phyloP scores from a whole-genome alignment of 2,888 invertebrate genomes.

The Heliconius ismenius region DNA sequence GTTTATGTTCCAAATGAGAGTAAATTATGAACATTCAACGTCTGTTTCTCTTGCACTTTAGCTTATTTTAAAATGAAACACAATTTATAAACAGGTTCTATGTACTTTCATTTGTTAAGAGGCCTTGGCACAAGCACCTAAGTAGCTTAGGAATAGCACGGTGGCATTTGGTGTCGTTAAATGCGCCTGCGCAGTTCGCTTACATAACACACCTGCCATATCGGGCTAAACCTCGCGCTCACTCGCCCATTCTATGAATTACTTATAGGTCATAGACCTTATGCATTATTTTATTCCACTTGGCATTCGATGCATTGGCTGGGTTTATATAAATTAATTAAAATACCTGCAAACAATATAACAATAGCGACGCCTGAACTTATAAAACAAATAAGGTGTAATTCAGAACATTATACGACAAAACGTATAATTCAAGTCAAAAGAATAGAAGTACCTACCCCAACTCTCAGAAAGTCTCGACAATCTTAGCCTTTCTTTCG shows the following conservation, averaged over 20 bases:
- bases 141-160: constrained; percentile 67
- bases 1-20: constrained; percentile 20
- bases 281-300: constrained; percentile 70
- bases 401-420: neutral
- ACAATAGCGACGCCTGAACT: neutral
- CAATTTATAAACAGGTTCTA: constrained; percentile 49
- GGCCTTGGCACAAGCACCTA: constrained; percentile 70
- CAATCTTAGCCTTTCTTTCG: constrained; percentile 57
- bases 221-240: constrained; percentile 76
- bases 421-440: constrained; percentile 14
- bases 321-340: constrained; percentile 46
- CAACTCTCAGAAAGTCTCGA: constrained; percentile 48
- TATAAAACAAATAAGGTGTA: constrained; percentile 2
- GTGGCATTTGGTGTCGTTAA: constrained; percentile 70
- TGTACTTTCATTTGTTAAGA: constrained; percentile 72
- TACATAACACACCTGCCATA: constrained; percentile 82
- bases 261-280: constrained; percentile 80
- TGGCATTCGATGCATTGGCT: constrained; percentile 57
- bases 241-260: constrained; percentile 79
- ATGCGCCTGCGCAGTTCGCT: constrained; percentile 64
- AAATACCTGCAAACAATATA: constrained; percentile 27
- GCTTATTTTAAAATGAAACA: constrained; percentile 19
- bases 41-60: constrained; percentile 48
- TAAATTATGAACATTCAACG: constrained; percentile 34
- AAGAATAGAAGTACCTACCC: neutral